Evolutionary conservation across 1,140 invertebrate species (phyloP).

Genomic region (Microplitis demolitor): DNA sequence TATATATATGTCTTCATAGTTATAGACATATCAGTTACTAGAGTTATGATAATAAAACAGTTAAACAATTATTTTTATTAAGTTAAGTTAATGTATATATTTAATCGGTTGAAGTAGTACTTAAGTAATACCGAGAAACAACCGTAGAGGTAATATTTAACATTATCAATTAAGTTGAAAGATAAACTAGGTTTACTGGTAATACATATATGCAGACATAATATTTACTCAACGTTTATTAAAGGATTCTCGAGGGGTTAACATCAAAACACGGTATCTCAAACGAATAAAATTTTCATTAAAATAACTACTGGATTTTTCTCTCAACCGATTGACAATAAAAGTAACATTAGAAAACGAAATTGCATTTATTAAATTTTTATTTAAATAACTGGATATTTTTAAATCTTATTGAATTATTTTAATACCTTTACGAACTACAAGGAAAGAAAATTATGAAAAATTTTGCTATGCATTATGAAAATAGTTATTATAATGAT

Average conservation of each 20-base stretch:
- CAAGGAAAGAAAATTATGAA: too few relatives aligned
- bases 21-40: too few relatives aligned
- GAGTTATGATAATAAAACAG: not conserved
- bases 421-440: too few relatives aligned
- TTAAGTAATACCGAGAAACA: slow-evolving; percentile 4
- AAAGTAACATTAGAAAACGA: not conserved
- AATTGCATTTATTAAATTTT: not conserved
- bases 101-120: not conserved
- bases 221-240: slow-evolving; percentile 61
- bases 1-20: too few relatives aligned
- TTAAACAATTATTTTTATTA: not conserved
- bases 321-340: not conserved
- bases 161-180: slow-evolving; percentile 61
- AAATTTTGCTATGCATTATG: too few relatives aligned
- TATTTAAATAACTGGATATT: too few relatives aligned
- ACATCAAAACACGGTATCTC: slow-evolving; percentile 35
- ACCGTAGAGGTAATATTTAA: slow-evolving; percentile 44
- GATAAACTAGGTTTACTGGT: slow-evolving; percentile 57
- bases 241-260: slow-evolving; percentile 40
- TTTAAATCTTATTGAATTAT: too few relatives aligned
- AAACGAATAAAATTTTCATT: slow-evolving; percentile 60
- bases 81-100: not conserved
- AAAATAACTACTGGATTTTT: slow-evolving; percentile 54
- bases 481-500: too few relatives aligned
- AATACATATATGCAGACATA: slow-evolving; percentile 59